Percentiles rank a stretch among this genome's conserved stretches.
Evolutionary conservation across 2,797 vertebrate species (phyloP).

Genomic region (Manis crassicaudata): DNA sequence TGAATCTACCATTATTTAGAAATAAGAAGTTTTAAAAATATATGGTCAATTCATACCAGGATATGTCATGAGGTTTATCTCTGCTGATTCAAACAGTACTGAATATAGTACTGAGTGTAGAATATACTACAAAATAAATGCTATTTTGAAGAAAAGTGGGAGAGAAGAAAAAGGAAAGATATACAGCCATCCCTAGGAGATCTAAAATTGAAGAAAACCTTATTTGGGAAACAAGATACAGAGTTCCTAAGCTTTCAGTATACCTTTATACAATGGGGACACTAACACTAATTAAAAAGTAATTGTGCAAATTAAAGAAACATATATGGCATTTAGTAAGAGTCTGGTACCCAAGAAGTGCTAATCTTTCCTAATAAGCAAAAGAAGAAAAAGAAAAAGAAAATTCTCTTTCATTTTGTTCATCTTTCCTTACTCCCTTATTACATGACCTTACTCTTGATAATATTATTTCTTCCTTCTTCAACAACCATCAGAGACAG

Average conservation of each 20-base stretch:
- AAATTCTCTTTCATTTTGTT: not conserved
- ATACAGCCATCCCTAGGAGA: not conserved
- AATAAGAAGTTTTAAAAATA: not conserved
- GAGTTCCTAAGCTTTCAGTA: not conserved
- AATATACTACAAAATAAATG: not conserved
- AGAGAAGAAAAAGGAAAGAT: not conserved
- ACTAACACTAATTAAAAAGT: not conserved
- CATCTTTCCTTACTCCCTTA: not conserved
- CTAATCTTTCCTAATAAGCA: not conserved
- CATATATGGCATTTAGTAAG: not conserved
- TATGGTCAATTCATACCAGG: not conserved
- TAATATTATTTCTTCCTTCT: not conserved
- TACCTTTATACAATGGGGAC: not conserved
- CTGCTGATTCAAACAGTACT: not conserved
- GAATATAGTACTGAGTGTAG: not conserved
- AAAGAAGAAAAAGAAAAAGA: not conserved
- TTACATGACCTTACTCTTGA: not conserved
- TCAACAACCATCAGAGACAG: not conserved
- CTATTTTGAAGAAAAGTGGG: not conserved
- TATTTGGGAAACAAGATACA: not conserved
- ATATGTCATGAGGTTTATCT: not conserved
- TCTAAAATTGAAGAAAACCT: not conserved
- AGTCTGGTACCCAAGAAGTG: not conserved
- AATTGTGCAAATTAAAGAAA: slow-evolving; percentile 10
- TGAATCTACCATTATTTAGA: not conserved